Conservation (phyloP, 1,140 invertebrate genomes). For the Wasmannia auropunctata region DNA sequence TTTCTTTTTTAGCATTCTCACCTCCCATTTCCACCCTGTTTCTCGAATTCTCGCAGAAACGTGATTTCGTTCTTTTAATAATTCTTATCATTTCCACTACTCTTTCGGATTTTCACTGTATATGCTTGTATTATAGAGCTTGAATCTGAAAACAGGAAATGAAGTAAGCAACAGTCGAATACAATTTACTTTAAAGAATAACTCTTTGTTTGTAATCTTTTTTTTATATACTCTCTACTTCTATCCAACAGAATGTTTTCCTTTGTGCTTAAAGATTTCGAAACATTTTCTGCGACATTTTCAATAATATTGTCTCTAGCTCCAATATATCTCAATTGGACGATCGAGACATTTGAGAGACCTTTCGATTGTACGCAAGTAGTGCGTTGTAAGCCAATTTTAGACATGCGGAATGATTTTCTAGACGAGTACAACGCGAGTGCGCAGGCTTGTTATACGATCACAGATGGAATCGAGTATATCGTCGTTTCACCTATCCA, state of each 20-base stretch:
- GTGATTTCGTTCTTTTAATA: conserved; percentile 41
- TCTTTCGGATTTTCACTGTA: neutral
- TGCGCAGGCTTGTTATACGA: conserved; percentile 5
- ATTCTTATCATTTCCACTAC: conserved; percentile 1
- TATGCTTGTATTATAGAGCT: neutral
- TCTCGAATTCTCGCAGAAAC: neutral
- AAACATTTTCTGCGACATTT: conserved; percentile 27
- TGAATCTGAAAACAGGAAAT: neutral
- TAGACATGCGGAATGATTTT: neutral
- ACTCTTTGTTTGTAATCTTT: neutral
- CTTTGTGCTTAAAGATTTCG: conserved; percentile 7
- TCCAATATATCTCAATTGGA: conserved; percentile 27
- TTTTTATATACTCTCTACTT: neutral
- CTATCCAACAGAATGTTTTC: neutral
- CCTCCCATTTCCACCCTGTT: neutral
- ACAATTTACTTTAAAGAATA: conserved; percentile 1
- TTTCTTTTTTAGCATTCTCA: conserved; percentile 10
- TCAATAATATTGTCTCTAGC: conserved; percentile 25
- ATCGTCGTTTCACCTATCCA: conserved; percentile 4
- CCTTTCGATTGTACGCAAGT: neutral
- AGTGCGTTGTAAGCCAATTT: conserved; percentile 30
- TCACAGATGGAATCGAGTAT: neutral
- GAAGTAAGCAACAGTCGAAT: neutral
- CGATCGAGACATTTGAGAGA: conserved; percentile 23
- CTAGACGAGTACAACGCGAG: neutral